A percentile compares a stretch with the other conserved stretches of the same genome.
phyloP scores from a whole-genome alignment of 2,113 vertebrate genomes.

The Chaenocephalus aceratus region DNA sequence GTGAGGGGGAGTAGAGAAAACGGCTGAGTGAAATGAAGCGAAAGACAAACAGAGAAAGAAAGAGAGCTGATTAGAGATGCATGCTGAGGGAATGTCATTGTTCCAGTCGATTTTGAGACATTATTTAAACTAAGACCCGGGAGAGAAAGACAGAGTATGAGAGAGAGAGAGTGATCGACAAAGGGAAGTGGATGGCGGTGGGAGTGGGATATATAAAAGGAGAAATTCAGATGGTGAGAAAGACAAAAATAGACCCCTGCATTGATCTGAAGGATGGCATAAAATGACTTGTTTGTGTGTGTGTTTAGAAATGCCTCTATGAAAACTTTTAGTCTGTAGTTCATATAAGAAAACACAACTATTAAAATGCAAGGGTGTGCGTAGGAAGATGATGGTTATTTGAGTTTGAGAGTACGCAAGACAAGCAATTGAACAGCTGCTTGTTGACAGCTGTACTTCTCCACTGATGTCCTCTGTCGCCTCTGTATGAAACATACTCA shows the following conservation, averaged over 20 bases:
- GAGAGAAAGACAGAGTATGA: slow-evolving; percentile 59
- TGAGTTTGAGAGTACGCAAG: slow-evolving; percentile 1
- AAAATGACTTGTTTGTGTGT: slow-evolving; percentile 6
- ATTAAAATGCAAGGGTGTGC: slow-evolving; percentile 25
- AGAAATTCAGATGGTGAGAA: slow-evolving; percentile 8
- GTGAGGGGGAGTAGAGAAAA: slow-evolving; percentile 32
- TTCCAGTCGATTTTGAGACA: slow-evolving; percentile 83
- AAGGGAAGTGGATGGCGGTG: slow-evolving; percentile 44
- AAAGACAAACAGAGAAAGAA: slow-evolving; percentile 75
- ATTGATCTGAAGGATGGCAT: slow-evolving; percentile 17
- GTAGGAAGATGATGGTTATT: slow-evolving; percentile 33
- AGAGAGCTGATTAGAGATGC: slow-evolving; percentile 78
- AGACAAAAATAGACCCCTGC: neutral
- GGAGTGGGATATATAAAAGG: slow-evolving; percentile 39
- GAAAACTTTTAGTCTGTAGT: slow-evolving; percentile 33
- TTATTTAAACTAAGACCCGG: slow-evolving; percentile 77
- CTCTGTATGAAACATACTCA: slow-evolving; percentile 6
- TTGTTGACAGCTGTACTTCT: slow-evolving; percentile 48
- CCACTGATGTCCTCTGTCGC: slow-evolving; percentile 24
- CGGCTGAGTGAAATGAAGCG: slow-evolving; percentile 61
- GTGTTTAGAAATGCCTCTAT: neutral
- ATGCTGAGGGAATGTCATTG: slow-evolving; percentile 80
- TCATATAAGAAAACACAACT: slow-evolving; percentile 22
- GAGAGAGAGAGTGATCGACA: slow-evolving; percentile 55
- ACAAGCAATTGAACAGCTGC: slow-evolving; percentile 34